Base-by-base conservation (phyloP, 1,140 invertebrate species). In the Eurosta solidaginis region DNA sequence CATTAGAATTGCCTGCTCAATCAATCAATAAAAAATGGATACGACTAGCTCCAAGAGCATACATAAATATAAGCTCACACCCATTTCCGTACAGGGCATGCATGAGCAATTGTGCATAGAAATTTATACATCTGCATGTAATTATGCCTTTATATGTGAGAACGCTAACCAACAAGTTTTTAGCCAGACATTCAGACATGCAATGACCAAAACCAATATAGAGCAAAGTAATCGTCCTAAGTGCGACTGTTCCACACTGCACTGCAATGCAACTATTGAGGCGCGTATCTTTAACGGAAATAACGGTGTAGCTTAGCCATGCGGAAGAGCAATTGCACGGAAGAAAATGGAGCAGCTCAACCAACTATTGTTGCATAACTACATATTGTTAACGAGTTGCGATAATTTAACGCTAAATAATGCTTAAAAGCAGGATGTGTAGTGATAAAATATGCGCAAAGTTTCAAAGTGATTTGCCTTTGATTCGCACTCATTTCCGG, bases 381-480 rank as follows among this genome's bases (percentile, higher is more conserved):
- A 33, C 20, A 7, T 47, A 47, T 68, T 68, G 29, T 14, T 22
- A n/a, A 68, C 36, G 40, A 68, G 33, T 68, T 40, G 7, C 59
- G 40, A 9, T 7, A 40, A 68, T 33, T 68, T 9, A 45, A 47
- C 17, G 40, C 44, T 5, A 29, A 14, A 17, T 27, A 74, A 47
- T 25, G 33, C n/a, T 20, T 20, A 36, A 36, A 68, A 68, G 44
- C 44, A 7, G 44, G 44, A 45, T 17, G 2, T 9, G 5, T 3
- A 25, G 12, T 74, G 44, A 40, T 63, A 77, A 77, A 42, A 40
- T 77, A 77, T 77, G 50, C 76, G 27, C 49, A 42, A 22, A 77
- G 49, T 50, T 50, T 77, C 59, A 50, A 77, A 63, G 50, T 22
- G 33, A 77, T 52, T 77, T 77, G 49, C 50, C 42, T 77, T 77